Percentiles rank a stretch among this genome's conserved stretches.
phyloP scores from a whole-genome alignment of 2,888 invertebrate species.

The Urechis unicinctus region DNA sequence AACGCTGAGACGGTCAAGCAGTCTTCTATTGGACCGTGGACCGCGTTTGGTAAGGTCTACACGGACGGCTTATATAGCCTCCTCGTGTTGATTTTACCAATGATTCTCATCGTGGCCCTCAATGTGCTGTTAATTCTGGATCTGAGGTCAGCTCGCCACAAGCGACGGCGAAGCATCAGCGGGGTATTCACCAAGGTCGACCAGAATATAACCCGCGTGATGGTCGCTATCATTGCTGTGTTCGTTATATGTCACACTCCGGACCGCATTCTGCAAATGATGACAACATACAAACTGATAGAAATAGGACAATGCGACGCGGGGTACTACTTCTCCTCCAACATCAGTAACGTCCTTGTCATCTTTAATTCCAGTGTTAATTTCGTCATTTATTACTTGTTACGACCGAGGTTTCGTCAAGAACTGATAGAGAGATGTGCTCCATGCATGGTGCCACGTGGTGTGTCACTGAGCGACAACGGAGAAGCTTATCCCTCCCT shows the following conservation, averaged over 20 bases:
- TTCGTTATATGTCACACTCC: not conserved
- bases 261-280: not conserved
- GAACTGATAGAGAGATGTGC: no score
- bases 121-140: not conserved
- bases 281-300: not conserved
- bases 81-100: not conserved
- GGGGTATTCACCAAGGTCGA: not conserved
- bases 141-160: not conserved
- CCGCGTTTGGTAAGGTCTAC: not conserved
- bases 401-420: not conserved
- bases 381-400: not conserved
- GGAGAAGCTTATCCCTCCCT: no score
- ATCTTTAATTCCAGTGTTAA: not conserved
- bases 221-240: not conserved
- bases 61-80: not conserved
- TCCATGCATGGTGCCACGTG: no score
- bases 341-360: not conserved
- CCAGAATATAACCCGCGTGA: not conserved
- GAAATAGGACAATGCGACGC: not conserved
- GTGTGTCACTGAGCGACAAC: no score
- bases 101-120: not conserved
- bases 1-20: not conserved
- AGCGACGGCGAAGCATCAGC: not conserved
- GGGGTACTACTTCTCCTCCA: not conserved
- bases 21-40: not conserved